Percentiles rank a stretch among this genome's conserved stretches.
phyloP scores from a whole-genome alignment of 2,113 vertebrate genomes.

The Theropithecus gelada region DNA sequence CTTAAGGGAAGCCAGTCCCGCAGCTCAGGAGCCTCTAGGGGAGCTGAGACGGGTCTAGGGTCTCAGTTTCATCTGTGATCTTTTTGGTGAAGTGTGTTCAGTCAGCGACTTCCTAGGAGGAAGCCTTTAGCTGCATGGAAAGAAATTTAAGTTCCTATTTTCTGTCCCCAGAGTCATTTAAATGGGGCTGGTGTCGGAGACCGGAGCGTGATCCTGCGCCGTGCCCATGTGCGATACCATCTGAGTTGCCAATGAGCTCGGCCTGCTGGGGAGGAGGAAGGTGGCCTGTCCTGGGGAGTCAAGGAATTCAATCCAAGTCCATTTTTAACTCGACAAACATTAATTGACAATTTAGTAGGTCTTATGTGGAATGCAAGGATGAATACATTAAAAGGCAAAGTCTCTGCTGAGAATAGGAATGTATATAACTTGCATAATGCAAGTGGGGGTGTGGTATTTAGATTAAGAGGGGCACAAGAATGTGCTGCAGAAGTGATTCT shows the following conservation, averaged over 20 bases:
- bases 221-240: neutral
- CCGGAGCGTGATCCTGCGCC: rapidly evolving
- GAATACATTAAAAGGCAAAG: rapidly evolving
- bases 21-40: neutral
- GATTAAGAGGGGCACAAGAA: neutral
- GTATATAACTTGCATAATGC: rapidly evolving
- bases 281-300: neutral
- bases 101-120: neutral
- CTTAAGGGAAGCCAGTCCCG: neutral
- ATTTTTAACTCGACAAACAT: rapidly evolving
- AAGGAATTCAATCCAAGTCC: neutral
- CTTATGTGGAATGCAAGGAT: rapidly evolving
- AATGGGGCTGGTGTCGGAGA: neutral
- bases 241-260: neutral
- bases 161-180: slow-evolving; percentile 1
- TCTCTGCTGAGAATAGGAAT: neutral
- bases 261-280: neutral
- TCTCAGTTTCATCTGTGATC: neutral
- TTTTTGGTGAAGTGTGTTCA: neutral
- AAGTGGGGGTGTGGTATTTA: neutral
- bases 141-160: neutral
- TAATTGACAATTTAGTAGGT: neutral
- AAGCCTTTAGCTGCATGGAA: neutral
- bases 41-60: neutral
- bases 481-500: neutral